Percentiles rank a stretch among this genome's conserved stretches.
Conservation (phyloP, 2,888 invertebrate species). For the Acronicta alni region DNA sequence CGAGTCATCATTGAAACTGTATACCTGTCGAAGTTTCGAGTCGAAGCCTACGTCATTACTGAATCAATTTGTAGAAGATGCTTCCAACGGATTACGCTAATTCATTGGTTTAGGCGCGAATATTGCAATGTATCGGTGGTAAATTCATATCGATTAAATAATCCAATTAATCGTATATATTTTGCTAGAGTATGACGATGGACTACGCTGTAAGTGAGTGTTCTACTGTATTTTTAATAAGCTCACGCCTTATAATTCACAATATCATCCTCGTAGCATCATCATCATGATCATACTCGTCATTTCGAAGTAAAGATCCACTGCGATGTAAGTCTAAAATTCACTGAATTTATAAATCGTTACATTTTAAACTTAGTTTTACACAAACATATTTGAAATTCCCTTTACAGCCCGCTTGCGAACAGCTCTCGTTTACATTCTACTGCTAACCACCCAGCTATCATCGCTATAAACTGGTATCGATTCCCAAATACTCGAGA, state of each 20-base stretch:
- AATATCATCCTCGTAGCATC: too few species aligned
- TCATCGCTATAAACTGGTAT: slow-evolving; percentile 45
- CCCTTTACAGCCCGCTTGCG: slow-evolving; percentile 13
- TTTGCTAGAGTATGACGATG: not conserved
- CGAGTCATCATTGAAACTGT: slow-evolving; percentile 30
- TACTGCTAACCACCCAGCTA: slow-evolving; percentile 33
- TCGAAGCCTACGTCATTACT: slow-evolving; percentile 20
- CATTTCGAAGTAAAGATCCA: not conserved
- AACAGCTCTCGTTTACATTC: slow-evolving; percentile 28
- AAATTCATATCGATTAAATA: slow-evolving; percentile 4
- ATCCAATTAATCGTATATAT: not conserved
- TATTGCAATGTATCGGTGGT: slow-evolving; percentile 6
- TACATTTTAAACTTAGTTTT: slow-evolving; percentile 35
- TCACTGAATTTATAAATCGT: slow-evolving; percentile 4
- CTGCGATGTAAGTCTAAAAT: not conserved
- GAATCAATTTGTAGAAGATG: slow-evolving; percentile 36
- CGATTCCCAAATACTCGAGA: slow-evolving; percentile 42
- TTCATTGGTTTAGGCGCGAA: slow-evolving; percentile 10
- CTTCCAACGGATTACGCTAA: slow-evolving; percentile 27
- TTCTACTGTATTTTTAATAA: too few species aligned
- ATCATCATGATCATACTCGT: too few species aligned
- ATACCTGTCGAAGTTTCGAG: slow-evolving; percentile 13
- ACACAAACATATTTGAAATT: slow-evolving; percentile 34
- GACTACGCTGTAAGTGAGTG: not conserved
- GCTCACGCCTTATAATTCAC: too few species aligned